A percentile compares a stretch with the other conserved stretches of the same genome.
These are phyloP conservation scores for Odobenus rosmarus DNA, from an alignment of 2,113 vertebrate genomes.

Conservation along the genomic window DNA sequence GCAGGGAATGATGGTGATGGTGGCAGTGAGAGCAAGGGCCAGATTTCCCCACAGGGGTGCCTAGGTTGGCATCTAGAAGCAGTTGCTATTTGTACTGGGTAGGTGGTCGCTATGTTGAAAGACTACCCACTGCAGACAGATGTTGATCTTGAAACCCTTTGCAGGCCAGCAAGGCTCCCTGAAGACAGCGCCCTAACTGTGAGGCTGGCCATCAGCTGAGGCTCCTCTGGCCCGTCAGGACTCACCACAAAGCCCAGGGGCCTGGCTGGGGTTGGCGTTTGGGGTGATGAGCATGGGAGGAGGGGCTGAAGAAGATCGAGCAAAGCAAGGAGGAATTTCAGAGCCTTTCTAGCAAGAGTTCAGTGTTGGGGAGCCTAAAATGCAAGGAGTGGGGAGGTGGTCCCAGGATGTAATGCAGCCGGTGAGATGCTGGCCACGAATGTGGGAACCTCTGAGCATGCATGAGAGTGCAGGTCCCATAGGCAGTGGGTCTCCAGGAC, in stretches of 20 bases:
- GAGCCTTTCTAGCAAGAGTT: neutral
- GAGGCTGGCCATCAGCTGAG: neutral
- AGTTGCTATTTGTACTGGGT: neutral
- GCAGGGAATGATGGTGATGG: neutral
- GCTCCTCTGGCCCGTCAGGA: too few relatives aligned
- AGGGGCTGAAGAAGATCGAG: neutral
- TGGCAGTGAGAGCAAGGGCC: neutral
- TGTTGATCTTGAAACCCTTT: neutral
- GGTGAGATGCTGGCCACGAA: neutral
- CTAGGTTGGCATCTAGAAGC: neutral
- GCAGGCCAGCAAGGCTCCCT: neutral
- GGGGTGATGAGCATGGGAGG: neutral
- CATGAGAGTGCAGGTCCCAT: neutral
- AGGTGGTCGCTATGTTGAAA: conserved; percentile 10
- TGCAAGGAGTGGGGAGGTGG: neutral
- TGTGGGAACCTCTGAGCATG: neutral
- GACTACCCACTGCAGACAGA: neutral
- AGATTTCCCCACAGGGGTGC: neutral
- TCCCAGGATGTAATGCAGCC: neutral
- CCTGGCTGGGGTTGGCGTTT: neutral
- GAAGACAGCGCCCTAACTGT: neutral
- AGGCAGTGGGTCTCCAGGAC: neutral
- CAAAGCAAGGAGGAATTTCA: neutral
- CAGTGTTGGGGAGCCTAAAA: neutral
- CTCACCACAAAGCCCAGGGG: neutral